Evolutionary conservation across 2,888 invertebrate species (phyloP), one percentile per base, ranked within the genome.

Genomic region (Thymelicus lineola): DNA sequence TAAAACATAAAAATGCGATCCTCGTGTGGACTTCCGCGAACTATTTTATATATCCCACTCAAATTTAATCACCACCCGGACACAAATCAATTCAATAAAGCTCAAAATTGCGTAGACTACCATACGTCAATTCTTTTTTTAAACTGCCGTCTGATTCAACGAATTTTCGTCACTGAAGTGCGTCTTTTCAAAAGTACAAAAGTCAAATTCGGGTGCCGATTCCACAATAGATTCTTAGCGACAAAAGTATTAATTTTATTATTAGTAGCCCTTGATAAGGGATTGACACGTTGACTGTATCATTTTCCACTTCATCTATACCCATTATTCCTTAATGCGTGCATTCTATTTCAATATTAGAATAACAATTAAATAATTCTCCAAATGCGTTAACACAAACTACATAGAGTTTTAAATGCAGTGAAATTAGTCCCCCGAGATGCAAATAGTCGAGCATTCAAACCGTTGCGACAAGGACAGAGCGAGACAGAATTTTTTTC

Each of bases 281-380:
- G 89, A 91, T 89, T 88, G 93, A 93, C 93, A 91, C 84, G 78
- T 86, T 80, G 82, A 84, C 83, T 85, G 77, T 90, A 92, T 93
- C 89, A 86, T 87, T 93, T 93, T 93, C 92, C 90, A 91, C 90
- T 89, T 90, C 90, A 92, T 88, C 86, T 77, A 75, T 87, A 87
- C 82, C 85, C 83, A 89, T 90, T 90, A 87, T 89, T 73, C 78
- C 78, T 75, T 79, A 80, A 81, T 79, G 77, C 75, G 77, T 78
- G 74, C 75, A 79, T 75, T 78, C 73, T 74, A 72, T 76, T 80
- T 72, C 72, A 15, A 60, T 58, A 70, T 62, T 17, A 71, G 15
- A 58, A 50, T 48, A 50, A 57, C 68, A 64, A 64, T 69, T 42
- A 64, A 46, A 4, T 0, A 64, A 69, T 20, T 12, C 59, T 42